Evolutionary conservation across 2,888 invertebrate species (phyloP).

Genomic region (Trichogramma evanescens): DNA sequence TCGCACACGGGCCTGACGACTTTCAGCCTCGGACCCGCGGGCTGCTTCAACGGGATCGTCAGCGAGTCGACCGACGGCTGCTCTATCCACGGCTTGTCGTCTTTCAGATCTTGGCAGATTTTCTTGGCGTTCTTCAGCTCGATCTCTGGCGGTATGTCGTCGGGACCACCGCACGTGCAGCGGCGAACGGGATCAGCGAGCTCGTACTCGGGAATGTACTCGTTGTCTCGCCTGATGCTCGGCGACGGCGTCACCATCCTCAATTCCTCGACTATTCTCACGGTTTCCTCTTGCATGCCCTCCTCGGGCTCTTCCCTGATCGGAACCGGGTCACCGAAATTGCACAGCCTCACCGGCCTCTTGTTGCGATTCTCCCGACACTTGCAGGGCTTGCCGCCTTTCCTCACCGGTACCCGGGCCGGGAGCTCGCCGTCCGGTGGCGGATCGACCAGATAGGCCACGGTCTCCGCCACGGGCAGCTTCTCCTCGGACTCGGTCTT

Average conservation of each 20-base stretch:
- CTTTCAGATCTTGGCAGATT: constrained; percentile 20
- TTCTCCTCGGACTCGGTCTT: constrained; percentile 31
- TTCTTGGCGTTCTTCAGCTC: constrained; percentile 15
- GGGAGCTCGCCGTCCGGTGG: constrained; percentile 26
- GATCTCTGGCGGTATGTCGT: neutral
- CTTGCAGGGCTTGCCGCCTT: constrained; percentile 34
- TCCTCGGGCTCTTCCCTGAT: neutral
- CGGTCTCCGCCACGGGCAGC: constrained; percentile 30
- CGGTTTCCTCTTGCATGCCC: neutral
- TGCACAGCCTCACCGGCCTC: constrained; percentile 30
- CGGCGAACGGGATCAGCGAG: constrained; percentile 27
- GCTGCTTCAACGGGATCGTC: neutral
- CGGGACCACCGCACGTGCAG: neutral
- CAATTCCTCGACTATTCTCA: constrained; percentile 32
- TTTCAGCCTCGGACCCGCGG: constrained; percentile 16
- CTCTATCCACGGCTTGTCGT: constrained; percentile 4
- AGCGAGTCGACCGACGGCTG: constrained; percentile 24
- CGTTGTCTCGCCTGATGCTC: constrained; percentile 34
- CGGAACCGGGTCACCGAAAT: constrained; percentile 25
- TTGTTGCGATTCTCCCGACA: constrained; percentile 37
- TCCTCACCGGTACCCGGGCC: constrained; percentile 25
- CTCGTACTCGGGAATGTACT: constrained; percentile 40
- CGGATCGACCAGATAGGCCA: constrained; percentile 31
- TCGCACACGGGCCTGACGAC: constrained; percentile 37
- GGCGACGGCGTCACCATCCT: constrained; percentile 32